Base-by-base conservation (phyloP, 2,888 invertebrate genomes). In the Lithophane socia region DNA sequence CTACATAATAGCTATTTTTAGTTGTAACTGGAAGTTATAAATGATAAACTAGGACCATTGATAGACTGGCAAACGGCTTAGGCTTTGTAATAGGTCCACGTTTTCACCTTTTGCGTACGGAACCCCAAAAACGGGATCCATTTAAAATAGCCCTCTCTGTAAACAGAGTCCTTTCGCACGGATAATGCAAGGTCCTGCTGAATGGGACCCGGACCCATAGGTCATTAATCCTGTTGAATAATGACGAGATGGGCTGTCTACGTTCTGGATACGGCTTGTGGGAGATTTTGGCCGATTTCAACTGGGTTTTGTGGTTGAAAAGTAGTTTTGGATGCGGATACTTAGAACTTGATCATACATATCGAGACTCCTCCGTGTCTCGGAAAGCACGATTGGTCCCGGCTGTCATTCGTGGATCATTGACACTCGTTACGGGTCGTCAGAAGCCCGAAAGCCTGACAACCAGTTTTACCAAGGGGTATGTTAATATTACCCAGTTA, bases 141-240 rank as follows among this genome's bases (percentile, higher is more conserved):
- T 87, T 85, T 82, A 82, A 82, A 88, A 80, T 86, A 72, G 58
- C 79, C 83, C 85, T 79, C 83, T 84, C 78, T 75, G 77, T 73
- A 86, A 83, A 88, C 88, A 86, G 60, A 64, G 54, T 12, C 68
- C 73, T 85, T 86, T 82, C 69, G 56, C 66, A 7, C 61, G 87
- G 82, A 83, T 87, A 86, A 88, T 83, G 75, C 66, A 24, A 79
- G 79, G 75, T 56, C 66, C 70, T 49, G 16, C 65, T 87, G 83
- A 88, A 85, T 79, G 60, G 66, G 42, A 63, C 68, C 60, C 49
- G 60, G 68, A 75, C 69, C 73, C 78, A 75, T 85, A 83, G 86
- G 86, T 79, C 83, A 85, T 86, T 87, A 80, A 88, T 87, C 83
- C 83, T 82, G 24, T 68, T 83, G 88, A 88, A 88, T 86, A 86